A percentile compares a stretch with the other conserved stretches of the same genome.
Evolutionary conservation across 2,797 vertebrate species (phyloP).

Genomic region (Ispidina picta): DNA sequence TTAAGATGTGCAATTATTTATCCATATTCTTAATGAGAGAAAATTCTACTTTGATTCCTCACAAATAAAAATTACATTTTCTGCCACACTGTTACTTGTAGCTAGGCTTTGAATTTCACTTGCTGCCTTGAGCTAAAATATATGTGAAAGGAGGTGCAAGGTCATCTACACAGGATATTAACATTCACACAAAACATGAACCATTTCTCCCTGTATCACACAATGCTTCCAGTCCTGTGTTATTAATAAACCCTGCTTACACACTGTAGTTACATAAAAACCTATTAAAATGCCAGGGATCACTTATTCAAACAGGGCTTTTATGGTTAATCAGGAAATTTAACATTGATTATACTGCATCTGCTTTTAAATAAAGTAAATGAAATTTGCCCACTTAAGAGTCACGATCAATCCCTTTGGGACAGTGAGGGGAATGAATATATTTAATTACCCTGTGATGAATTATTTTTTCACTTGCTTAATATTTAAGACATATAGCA

Average conservation of each 20-base stretch:
- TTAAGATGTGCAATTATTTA: conserved; percentile 11
- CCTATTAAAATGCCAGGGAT: conserved; percentile 23
- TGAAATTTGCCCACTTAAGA: conserved; percentile 42
- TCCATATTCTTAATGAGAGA: conserved; percentile 3
- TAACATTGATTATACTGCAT: conserved; percentile 14
- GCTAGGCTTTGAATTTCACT: conserved; percentile 14
- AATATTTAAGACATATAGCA: not conserved
- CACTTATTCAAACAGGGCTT: conserved; percentile 16
- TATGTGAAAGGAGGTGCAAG: conserved; percentile 34
- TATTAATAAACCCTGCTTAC: not conserved
- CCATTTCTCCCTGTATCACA: not conserved
- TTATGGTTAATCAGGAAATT: conserved; percentile 40
- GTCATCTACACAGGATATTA: conserved; percentile 5
- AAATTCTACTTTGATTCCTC: not conserved
- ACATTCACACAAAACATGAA: not conserved
- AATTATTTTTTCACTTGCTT: not conserved
- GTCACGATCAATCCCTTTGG: conserved; percentile 30
- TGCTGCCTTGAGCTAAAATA: not conserved
- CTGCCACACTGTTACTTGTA: not conserved
- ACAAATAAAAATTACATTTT: not conserved
- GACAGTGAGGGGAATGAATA: not conserved
- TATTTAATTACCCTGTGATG: conserved; percentile 1
- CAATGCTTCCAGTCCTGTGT: not conserved
- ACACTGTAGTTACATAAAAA: not conserved
- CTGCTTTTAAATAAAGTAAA: conserved; percentile 36